Conservation (phyloP, 2,113 vertebrate genomes). For the Eurypyga helias region DNA sequence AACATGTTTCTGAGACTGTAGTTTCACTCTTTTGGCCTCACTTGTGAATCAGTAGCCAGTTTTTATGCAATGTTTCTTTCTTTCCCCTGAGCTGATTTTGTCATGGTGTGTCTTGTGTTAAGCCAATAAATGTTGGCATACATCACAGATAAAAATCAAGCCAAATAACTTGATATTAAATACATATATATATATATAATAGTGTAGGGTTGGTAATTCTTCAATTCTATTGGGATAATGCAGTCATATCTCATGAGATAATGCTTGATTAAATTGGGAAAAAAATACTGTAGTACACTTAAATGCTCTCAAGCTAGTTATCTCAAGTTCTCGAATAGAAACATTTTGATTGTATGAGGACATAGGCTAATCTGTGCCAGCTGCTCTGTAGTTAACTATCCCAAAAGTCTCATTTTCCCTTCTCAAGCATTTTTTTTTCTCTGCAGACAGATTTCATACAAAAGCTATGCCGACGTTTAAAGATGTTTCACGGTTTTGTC, state of each 20-base stretch:
- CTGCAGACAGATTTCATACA: slow-evolving; percentile 56
- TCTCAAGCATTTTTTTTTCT: background rate
- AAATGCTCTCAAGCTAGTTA: slow-evolving; percentile 44
- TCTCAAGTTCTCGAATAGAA: slow-evolving; percentile 58
- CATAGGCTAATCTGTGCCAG: slow-evolving; percentile 66
- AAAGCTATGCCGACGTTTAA: slow-evolving; percentile 48
- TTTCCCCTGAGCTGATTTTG: background rate
- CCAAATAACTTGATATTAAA: background rate
- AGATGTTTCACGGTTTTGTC: slow-evolving; percentile 8
- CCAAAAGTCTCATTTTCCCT: slow-evolving; percentile 17
- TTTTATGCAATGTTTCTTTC: background rate
- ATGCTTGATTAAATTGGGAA: slow-evolving; percentile 8
- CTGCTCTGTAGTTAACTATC: slow-evolving; percentile 43
- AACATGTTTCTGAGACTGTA: background rate
- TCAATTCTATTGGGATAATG: slow-evolving; percentile 4
- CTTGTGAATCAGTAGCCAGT: background rate
- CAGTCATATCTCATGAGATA: slow-evolving; percentile 56
- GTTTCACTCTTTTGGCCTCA: background rate
- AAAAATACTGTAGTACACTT: background rate
- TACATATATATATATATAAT: background rate
- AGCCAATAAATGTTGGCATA: background rate
- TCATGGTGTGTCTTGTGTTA: background rate
- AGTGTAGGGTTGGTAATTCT: background rate
- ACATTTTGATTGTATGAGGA: slow-evolving; percentile 72
- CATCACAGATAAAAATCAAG: background rate